phyloP scores from a whole-genome alignment of 92 coral and sea anemone genomes.

The Ricordea florida region DNA sequence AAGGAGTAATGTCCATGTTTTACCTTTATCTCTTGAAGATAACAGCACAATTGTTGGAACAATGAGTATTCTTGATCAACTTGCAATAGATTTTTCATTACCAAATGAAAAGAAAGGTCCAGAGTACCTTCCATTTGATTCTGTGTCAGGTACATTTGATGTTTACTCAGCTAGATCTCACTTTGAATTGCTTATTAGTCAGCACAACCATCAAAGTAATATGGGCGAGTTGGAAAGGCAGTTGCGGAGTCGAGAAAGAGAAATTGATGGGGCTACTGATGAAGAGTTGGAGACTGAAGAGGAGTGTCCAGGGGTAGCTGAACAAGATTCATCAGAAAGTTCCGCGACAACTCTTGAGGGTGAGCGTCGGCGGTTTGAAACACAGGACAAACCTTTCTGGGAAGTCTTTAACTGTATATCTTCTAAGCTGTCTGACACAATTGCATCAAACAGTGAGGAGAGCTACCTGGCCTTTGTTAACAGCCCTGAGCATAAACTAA shows the following conservation, averaged over 20 bases:
- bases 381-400: slow-evolving; percentile 44
- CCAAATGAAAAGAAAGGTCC: slow-evolving; percentile 13
- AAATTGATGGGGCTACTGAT: slow-evolving; percentile 14
- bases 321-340: neutral
- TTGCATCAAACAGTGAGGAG: slow-evolving; percentile 32
- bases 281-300: slow-evolving; percentile 15
- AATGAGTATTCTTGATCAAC: slow-evolving; percentile 31
- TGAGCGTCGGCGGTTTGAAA: slow-evolving; percentile 34
- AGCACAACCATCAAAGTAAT: slow-evolving; percentile 22
- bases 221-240: slow-evolving; percentile 30
- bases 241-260: slow-evolving; percentile 19
- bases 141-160: slow-evolving; percentile 26
- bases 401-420: slow-evolving; percentile 8
- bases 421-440: neutral
- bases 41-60: slow-evolving; percentile 46
- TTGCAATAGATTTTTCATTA: slow-evolving; percentile 27
- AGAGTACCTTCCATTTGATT: slow-evolving; percentile 49
- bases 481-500: slow-evolving; percentile 1
- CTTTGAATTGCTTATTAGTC: slow-evolving; percentile 20
- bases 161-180: slow-evolving; percentile 28
- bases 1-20: slow-evolving; percentile 30
- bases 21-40: slow-evolving; percentile 53
- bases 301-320: neutral
- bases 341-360: slow-evolving; percentile 20
- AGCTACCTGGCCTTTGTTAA: slow-evolving; percentile 10